Conservation (phyloP, 2,888 invertebrate species). For the Clostera curtula region DNA sequence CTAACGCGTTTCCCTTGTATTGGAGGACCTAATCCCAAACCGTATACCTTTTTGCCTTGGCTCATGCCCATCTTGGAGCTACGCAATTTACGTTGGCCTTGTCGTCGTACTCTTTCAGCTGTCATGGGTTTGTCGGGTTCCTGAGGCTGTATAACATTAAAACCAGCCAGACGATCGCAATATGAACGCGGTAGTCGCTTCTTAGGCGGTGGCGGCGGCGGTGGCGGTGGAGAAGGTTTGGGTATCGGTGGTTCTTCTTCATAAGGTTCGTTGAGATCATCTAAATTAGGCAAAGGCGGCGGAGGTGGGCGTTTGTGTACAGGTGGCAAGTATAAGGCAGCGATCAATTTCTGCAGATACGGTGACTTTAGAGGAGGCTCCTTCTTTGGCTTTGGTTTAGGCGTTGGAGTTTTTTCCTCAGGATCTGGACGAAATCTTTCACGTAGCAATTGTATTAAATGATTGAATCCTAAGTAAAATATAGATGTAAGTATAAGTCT, state of each 20-base stretch:
- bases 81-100: conserved; percentile 17
- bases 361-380: conserved; percentile 38
- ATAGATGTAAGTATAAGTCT: conserved; percentile 52
- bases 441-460: conserved; percentile 37
- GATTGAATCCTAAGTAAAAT: conserved; percentile 47
- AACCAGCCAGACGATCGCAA: conserved; percentile 51
- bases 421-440: conserved; percentile 41
- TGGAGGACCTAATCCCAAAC: conserved; percentile 23
- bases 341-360: conserved; percentile 47
- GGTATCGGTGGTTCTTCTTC: conserved; percentile 39
- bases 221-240: conserved; percentile 42
- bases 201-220: conserved; percentile 54
- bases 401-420: conserved; percentile 10
- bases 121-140: conserved; percentile 21
- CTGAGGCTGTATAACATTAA: conserved; percentile 31
- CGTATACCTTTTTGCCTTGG: conserved; percentile 45
- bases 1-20: conserved; percentile 21
- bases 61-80: conserved; percentile 28
- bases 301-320: conserved; percentile 29
- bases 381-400: conserved; percentile 31
- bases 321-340: conserved; percentile 36
- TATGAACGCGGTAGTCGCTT: conserved; percentile 39
- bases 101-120: neutral
- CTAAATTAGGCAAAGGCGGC: conserved; percentile 48
- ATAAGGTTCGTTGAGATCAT: conserved; percentile 47